Evolutionary conservation across 2,888 invertebrate species (phyloP), one percentile per base, ranked within the genome.

Genomic region (Philonicus albiceps): DNA sequence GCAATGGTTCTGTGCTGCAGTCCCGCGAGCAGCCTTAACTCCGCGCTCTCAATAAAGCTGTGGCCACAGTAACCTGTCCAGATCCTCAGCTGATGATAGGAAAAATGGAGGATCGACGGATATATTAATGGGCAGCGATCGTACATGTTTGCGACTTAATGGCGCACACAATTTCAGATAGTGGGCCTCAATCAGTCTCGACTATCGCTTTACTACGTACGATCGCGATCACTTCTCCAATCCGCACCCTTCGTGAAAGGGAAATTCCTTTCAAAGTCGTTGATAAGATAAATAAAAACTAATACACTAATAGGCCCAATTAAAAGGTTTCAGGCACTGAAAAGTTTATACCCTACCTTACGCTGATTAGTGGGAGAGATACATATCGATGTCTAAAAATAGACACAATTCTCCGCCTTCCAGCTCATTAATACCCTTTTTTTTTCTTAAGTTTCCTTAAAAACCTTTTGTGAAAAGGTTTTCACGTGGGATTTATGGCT

Each of bases 71-170:
- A 53, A 53, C 49, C 53, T 80, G 80, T n/a, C 22, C 22, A 53
- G 80, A 80, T 80, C 43, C 31, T 27, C 49, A n/a, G 27, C 8
- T 27, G 80, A 53, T 80, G 43, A 80, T 80, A 80, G 80, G 80
- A 49, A 80, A 80, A 80, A 64, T 53, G 22, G 53, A 53, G 49
- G n/a, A 80, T 80, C 80, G 22, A 49, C 22, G 53, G 27, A 53
- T 80, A 16, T 40, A 80, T 80, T 80, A 80, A 80, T 53, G 80
- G 80, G 49, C 40, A 80, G 0, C 40, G 80, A 30, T 53, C 31
- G 49, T 4, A 49, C 49, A 64, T 64, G 64, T 64, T 64, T 27
- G 22, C 64, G 19, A 22, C 64, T 22, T 64, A 64, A 64, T 64
- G 64, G 64, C 64, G 64, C 11, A 19, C 64, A 55, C 55, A 55